Percentiles rank a stretch among this genome's conserved stretches.
Evolutionary conservation across 2,888 invertebrate species (phyloP).

Genomic region (Eudemis profundana): DNA sequence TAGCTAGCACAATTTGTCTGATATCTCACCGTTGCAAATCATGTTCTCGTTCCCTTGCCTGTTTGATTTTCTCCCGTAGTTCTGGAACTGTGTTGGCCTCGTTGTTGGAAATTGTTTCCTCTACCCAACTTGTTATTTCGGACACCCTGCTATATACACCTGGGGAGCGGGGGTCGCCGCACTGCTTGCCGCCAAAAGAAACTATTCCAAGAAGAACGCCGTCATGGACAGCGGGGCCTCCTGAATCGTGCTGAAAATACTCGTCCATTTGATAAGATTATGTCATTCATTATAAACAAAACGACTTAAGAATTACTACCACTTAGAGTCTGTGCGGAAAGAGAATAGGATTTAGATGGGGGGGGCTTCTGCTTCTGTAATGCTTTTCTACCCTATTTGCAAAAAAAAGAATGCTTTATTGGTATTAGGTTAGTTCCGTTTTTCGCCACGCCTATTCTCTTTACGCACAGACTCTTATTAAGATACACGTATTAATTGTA

Average conservation of each 20-base stretch:
- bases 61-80: slow-evolving; percentile 67
- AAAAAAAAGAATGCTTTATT: no score
- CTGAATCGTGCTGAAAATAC: slow-evolving; percentile 75
- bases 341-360: no score
- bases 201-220: slow-evolving; percentile 76
- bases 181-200: slow-evolving; percentile 77
- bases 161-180: slow-evolving; percentile 78
- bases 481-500: no score
- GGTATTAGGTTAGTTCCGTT: no score
- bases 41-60: slow-evolving; percentile 67
- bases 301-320: no score
- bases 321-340: no score
- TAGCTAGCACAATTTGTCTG: not conserved
- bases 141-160: slow-evolving; percentile 77
- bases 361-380: no score
- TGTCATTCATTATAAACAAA: no score
- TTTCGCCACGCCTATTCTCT: no score
- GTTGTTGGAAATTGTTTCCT: slow-evolving; percentile 64
- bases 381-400: no score
- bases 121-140: slow-evolving; percentile 73
- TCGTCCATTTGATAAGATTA: no score
- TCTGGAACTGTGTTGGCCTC: slow-evolving; percentile 67
- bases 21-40: slow-evolving; percentile 69
- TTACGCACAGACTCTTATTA: no score
- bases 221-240: slow-evolving; percentile 76